phyloP scores from a whole-genome alignment of 2,888 invertebrate genomes.

The Drosophila falleni region DNA sequence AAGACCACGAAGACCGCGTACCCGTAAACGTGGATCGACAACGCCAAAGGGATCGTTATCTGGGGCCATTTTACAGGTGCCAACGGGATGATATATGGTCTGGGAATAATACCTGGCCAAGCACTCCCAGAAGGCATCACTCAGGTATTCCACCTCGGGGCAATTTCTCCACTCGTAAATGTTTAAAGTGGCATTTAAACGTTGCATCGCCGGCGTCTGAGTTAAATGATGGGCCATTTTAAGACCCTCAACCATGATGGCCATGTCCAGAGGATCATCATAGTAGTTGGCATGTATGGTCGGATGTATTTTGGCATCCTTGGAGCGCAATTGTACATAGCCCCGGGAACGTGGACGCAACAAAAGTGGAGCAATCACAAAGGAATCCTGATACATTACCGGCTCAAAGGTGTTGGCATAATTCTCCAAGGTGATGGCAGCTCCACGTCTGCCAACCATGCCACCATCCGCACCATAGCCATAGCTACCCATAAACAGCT shows the following conservation, averaged over 20 bases:
- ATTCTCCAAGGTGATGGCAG: constrained; percentile 89
- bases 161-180: constrained; percentile 89
- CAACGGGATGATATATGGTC: constrained; percentile 93
- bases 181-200: constrained; percentile 89
- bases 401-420: constrained; percentile 90
- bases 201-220: constrained; percentile 87
- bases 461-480: constrained; percentile 93
- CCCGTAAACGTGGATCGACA: constrained; percentile 89
- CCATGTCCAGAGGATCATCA: constrained; percentile 89
- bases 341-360: constrained; percentile 91
- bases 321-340: constrained; percentile 88
- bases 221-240: constrained; percentile 89
- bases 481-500: constrained; percentile 91
- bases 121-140: constrained; percentile 92
- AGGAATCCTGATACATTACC: constrained; percentile 89
- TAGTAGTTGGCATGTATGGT: constrained; percentile 96
- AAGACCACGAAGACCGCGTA: constrained; percentile 89
- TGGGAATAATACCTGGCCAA: constrained; percentile 90
- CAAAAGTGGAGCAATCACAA: constrained; percentile 89
- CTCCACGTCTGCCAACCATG: constrained; percentile 89
- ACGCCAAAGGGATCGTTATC: constrained; percentile 87
- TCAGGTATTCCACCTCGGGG: constrained; percentile 87
- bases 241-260: constrained; percentile 91
- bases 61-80: constrained; percentile 93
- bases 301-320: constrained; percentile 90